Evolutionary conservation across 2,888 invertebrate species (phyloP), one percentile per base, ranked within the genome.

Genomic region (Liposcelis brunnea): DNA sequence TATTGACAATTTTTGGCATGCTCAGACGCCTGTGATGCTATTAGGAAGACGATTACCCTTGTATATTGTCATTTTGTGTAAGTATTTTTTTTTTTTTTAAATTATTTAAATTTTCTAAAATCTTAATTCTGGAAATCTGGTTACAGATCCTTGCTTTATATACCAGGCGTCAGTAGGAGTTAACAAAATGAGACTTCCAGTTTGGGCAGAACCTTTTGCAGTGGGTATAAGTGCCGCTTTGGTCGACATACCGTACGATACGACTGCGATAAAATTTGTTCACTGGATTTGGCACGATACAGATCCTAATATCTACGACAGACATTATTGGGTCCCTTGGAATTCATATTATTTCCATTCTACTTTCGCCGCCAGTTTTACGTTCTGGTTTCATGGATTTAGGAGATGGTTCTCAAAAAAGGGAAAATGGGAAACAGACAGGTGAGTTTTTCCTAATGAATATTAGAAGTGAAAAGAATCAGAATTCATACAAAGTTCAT

Each of bases 231-330:
- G 72, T 5, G 74, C 75, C 0, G 77, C 84, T 1, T 64, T 84
- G 38, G 70, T 84, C 32, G 84, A 86, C 58, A 66, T 84, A 40
- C 83, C 85, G 0, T 84, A 81, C 57, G 84, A 85, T 56, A 80
- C 85, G 43, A 74, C 80, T 48, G 74, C 78, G 1, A 75, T 83
- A 10, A 81, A 81, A 59, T 77, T 78, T 58, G 63, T 83, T 12
- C 84, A 83, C 64, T 85, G 84, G 84, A 78, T 80, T 1, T 86
- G 85, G 85, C 84, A 85, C 53, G 77, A 77, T 56, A 78, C 78
- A 0, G 77, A 78, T 58, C 75, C 77, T 3, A 77, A 77, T 54
- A 69, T 78, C 60, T 67, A 58, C 50, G 83, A 84, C 58, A 69
- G 83, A 34, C 76, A 77, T 60, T 84, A 83, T 61, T 81, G 79